A percentile compares a stretch with the other conserved stretches of the same genome.
These are phyloP conservation scores for Endomychus coccineus DNA, from an alignment of 2,888 invertebrate species.

Conservation along the genomic window DNA sequence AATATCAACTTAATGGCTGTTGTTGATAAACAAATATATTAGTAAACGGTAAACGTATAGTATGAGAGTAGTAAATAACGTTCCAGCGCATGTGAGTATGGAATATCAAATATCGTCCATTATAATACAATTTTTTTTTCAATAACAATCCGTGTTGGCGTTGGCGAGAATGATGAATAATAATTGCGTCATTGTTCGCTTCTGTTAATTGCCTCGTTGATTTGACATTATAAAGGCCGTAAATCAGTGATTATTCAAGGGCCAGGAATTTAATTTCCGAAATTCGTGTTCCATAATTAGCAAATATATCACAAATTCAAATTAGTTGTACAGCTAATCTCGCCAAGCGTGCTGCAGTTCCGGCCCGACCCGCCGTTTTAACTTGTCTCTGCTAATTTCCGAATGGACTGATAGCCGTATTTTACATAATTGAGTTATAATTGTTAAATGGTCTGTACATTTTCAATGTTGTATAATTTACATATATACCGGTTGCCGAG, in stretches of 20 bases:
- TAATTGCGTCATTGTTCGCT: too few species aligned
- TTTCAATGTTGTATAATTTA: conserved; percentile 42
- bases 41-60: too few species aligned
- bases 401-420: conserved; percentile 39
- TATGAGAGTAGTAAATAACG: too few species aligned
- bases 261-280: conserved; percentile 40
- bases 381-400: conserved; percentile 44
- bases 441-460: conserved; percentile 44
- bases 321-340: conserved; percentile 29
- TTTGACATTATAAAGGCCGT: too few species aligned
- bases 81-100: too few species aligned
- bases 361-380: conserved; percentile 39
- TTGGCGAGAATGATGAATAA: too few species aligned
- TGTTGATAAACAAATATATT: too few species aligned
- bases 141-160: too few species aligned
- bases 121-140: too few species aligned
- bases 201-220: too few species aligned
- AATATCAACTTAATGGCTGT: too few species aligned
- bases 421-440: conserved; percentile 45
- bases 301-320: conserved; percentile 42
- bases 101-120: too few species aligned
- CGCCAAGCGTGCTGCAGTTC: conserved; percentile 29
- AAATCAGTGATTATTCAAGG: conserved; percentile 34
- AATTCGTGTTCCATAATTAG: conserved; percentile 38
- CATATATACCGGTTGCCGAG: conserved; percentile 37